Evolutionary conservation across 2,113 vertebrate species (phyloP), one percentile per base, ranked within the genome.

Genomic region (Riparia riparia): DNA sequence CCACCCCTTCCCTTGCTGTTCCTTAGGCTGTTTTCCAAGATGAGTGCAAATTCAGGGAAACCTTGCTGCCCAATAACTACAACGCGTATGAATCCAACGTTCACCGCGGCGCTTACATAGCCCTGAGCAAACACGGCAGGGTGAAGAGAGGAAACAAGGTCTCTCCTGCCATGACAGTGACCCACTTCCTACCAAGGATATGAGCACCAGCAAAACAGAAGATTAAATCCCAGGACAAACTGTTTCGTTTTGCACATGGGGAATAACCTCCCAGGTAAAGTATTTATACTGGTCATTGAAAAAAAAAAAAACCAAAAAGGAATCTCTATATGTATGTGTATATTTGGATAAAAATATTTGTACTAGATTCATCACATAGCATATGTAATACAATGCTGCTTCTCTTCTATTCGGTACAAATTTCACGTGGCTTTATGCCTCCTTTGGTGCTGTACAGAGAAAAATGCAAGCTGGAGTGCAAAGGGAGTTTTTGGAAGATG

Each of bases 1-100:
- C 24, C 47, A 26, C 25, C 14, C 17, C 14, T 37, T 8, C 31
- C 53, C 12, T 70, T 77, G 20, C 5, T 85, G 3, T 94, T 81
- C 42, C 68, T n/a, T 97, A 99, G 99, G 98, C 98, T 96, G 97
- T 98, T 97, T 99, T 99, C 98, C 98, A 98, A 37, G 98, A 99
- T 14, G 99, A 99, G 93, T 99, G 99, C 98, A 99, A 99, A 97
- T 99, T 99, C 98, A 98, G 97, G 96, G 99, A 99, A 98, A 99
- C 97, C 17, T 95, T 99, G 96, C 98, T 99, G 94, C 98, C 99
- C 29, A 99, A 99, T 96, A 99, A 99, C 97, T 99, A 99, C 98
- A 99, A 99, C 1, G 99, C 99, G 11, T 99, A 99, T 2, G 99
- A 99, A 97, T 99, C 99, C 39, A 97, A 98, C 57, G 76, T 92